Evolutionary conservation across 2,888 invertebrate species (phyloP).

Genomic region (Carcina quercana): DNA sequence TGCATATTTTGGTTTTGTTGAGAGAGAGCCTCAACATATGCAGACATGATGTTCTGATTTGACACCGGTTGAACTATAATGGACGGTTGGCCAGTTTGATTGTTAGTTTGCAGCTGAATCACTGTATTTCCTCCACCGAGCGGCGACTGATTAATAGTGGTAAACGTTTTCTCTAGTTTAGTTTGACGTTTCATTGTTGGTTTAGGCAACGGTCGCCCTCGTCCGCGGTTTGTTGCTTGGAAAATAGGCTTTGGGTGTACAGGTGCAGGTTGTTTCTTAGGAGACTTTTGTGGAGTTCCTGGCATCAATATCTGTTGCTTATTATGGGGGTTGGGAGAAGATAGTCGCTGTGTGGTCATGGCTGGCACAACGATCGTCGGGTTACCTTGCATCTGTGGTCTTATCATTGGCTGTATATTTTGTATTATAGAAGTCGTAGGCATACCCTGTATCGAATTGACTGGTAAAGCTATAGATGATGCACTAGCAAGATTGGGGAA

Average conservation of each 20-base stretch:
- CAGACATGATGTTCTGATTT: conserved; percentile 75
- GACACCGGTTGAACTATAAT: conserved; percentile 81
- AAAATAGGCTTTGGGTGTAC: conserved; percentile 69
- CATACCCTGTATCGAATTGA: conserved; percentile 67
- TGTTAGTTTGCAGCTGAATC: conserved; percentile 73
- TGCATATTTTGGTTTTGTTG: conserved; percentile 83
- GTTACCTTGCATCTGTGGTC: conserved; percentile 63
- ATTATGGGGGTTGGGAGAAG: conserved; percentile 56
- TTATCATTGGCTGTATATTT: conserved; percentile 68
- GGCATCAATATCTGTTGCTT: conserved; percentile 65
- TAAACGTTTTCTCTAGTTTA: conserved; percentile 63
- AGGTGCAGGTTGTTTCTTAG: conserved; percentile 60
- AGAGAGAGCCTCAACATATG: conserved; percentile 80
- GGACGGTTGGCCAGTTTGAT: conserved; percentile 74
- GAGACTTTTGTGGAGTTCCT: conserved; percentile 57
- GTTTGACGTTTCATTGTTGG: conserved; percentile 65
- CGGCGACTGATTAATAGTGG: conserved; percentile 61
- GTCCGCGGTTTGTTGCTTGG: conserved; percentile 54
- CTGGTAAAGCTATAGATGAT: conserved; percentile 63
- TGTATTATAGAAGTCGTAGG: conserved; percentile 60
- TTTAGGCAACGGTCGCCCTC: conserved; percentile 64
- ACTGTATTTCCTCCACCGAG: conserved; percentile 66
- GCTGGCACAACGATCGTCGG: conserved; percentile 64
- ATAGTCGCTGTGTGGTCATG: conserved; percentile 59
- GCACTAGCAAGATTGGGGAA: conserved; percentile 69